A percentile compares a stretch with the other conserved stretches of the same genome.
Evolutionary conservation across 2,113 vertebrate species (phyloP).

Genomic region (Menura novaehollandiae): DNA sequence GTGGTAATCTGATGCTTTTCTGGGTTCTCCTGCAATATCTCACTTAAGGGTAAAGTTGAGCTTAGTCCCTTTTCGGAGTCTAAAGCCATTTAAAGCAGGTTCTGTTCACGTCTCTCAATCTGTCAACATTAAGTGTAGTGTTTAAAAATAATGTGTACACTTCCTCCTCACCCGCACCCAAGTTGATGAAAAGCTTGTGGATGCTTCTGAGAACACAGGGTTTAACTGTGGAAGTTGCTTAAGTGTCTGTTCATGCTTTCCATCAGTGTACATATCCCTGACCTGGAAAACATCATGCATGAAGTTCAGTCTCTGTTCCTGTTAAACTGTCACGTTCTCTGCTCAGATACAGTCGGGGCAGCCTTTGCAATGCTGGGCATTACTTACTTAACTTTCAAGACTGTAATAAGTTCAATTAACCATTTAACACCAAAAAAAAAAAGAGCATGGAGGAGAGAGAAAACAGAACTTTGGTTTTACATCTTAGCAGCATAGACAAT

Average conservation of each 20-base stretch:
- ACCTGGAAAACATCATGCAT: not conserved
- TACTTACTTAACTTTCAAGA: not conserved
- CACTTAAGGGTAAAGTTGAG: not conserved
- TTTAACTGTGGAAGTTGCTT: not conserved
- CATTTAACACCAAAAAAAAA: not conserved
- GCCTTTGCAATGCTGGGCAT: not conserved
- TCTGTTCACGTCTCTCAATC: not conserved
- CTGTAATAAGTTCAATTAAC: not conserved
- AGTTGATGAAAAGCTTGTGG: not conserved
- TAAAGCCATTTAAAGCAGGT: not conserved
- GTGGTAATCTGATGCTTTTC: not conserved
- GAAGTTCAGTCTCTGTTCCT: not conserved
- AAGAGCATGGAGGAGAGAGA: not conserved
- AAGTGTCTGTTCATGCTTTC: not conserved
- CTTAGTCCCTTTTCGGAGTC: not conserved
- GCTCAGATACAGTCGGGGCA: not conserved
- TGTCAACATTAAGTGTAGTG: not conserved
- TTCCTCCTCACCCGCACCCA: not conserved
- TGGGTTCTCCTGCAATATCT: not conserved
- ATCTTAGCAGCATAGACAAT: not conserved
- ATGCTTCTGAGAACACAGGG: not conserved
- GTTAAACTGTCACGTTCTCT: not conserved
- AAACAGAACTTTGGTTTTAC: not conserved
- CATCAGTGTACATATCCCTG: not conserved
- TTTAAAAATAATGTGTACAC: not conserved